Conservation (phyloP, 2,113 vertebrate genomes). For the Cynopterus brachyotis region DNA sequence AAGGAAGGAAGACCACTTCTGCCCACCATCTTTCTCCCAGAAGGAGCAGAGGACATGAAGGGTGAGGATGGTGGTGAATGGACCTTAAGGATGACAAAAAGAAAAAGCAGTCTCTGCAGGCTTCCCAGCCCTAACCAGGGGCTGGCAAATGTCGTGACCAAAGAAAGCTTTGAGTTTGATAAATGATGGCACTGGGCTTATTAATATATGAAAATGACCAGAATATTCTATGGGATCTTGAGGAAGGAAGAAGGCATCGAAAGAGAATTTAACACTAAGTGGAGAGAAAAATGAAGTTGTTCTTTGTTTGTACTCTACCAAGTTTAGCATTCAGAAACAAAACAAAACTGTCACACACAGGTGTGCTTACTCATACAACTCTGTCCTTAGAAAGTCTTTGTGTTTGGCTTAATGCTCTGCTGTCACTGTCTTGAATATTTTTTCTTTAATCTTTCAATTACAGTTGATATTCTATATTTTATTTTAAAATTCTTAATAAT, state of each 20-base stretch:
- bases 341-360: neutral
- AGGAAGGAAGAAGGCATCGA: neutral
- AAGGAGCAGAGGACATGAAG: neutral
- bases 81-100: neutral
- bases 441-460: neutral
- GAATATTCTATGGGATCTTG: neutral
- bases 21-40: rapidly evolving
- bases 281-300: neutral
- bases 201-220: neutral
- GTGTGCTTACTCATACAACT: neutral
- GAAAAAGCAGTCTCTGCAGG: neutral
- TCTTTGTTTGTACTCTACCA: neutral
- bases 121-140: neutral
- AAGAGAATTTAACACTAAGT: neutral
- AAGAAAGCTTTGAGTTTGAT: neutral
- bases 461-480: too few species aligned
- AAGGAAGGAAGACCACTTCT: neutral
- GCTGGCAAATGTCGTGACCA: neutral
- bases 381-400: neutral
- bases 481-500: neutral
- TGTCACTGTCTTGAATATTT: neutral
- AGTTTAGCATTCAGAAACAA: neutral
- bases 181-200: neutral
- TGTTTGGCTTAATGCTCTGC: neutral
- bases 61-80: too few species aligned